These are phyloP conservation scores for Brachypteracias leptosomus DNA, from an alignment of 2,113 vertebrate genomes.

Conservation along the genomic window DNA sequence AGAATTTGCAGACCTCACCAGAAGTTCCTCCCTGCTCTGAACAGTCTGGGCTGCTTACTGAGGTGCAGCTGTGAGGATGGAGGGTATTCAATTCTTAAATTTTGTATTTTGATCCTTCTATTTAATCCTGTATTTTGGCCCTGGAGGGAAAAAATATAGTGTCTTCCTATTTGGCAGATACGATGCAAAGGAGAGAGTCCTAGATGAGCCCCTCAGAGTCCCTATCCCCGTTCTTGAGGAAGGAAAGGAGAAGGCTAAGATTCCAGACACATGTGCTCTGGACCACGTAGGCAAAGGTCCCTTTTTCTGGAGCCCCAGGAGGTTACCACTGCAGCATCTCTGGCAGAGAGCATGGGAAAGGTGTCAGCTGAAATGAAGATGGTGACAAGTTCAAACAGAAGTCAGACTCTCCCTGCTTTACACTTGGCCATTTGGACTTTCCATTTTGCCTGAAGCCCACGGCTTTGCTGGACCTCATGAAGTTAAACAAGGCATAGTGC, in stretches of 20 bases:
- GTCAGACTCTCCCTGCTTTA: not conserved
- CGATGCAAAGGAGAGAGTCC: not conserved
- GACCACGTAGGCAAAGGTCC: not conserved
- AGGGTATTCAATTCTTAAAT: not conserved
- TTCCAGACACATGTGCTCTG: not conserved
- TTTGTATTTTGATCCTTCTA: not conserved
- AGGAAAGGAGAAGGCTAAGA: not conserved
- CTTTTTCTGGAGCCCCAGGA: not conserved
- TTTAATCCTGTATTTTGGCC: not conserved
- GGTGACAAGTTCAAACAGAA: not conserved
- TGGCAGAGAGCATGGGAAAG: not conserved
- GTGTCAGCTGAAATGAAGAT: not conserved
- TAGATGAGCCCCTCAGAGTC: not conserved
- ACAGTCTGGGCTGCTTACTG: not conserved
- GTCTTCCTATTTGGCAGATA: not conserved
- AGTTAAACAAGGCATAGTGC: too few species aligned
- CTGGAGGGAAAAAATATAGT: not conserved
- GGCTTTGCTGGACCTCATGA: not conserved
- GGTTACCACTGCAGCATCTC: not conserved
- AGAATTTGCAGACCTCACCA: constrained; percentile 5
- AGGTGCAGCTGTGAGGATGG: not conserved
- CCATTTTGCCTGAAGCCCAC: not conserved
- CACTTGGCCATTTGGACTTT: not conserved
- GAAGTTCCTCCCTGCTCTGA: not conserved
- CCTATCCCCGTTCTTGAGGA: not conserved